Evolutionary conservation across 1,140 invertebrate genomes (phyloP).

Genomic region (Trichogramma pretiosum): DNA sequence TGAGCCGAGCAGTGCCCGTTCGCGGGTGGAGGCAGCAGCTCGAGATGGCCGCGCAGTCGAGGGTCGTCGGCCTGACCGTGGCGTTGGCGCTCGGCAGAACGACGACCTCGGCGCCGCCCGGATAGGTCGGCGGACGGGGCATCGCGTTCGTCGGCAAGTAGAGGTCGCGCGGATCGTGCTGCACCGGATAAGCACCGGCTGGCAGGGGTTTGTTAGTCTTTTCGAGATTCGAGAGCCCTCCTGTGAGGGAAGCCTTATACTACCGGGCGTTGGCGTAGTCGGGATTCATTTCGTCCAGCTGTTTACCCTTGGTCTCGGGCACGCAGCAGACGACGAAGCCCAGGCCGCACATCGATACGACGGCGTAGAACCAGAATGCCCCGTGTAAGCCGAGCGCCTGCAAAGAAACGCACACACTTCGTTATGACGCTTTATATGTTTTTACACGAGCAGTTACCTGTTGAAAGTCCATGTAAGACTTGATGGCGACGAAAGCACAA

Average conservation of each 20-base stretch:
- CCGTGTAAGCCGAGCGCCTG: constrained; percentile 65
- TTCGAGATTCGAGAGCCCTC: constrained; percentile 41
- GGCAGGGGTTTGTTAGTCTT: constrained; percentile 40
- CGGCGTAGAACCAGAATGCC: constrained; percentile 83
- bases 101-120: not conserved
- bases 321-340: constrained; percentile 78
- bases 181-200: constrained; percentile 36
- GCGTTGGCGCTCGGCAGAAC: constrained; percentile 7
- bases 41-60: constrained; percentile 22
- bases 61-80: constrained; percentile 6
- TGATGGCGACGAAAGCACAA: constrained; percentile 80
- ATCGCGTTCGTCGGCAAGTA: constrained; percentile 16
- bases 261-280: constrained; percentile 52
- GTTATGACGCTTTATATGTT: too few species aligned
- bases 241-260: constrained; percentile 46
- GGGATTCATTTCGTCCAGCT: constrained; percentile 78
- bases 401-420: too few species aligned
- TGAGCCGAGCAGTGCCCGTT: too few species aligned
- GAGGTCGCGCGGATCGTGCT: constrained; percentile 34
- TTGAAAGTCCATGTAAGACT: constrained; percentile 77
- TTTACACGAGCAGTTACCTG: constrained; percentile 37
- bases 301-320: constrained; percentile 82
- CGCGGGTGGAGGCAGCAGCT: constrained; percentile 20
- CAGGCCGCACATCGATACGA: constrained; percentile 70
- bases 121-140: not conserved